A percentile compares a stretch with the other conserved stretches of the same genome.
Evolutionary conservation across 2,888 invertebrate genomes (phyloP).

Genomic region (Eristalis pertinax): DNA sequence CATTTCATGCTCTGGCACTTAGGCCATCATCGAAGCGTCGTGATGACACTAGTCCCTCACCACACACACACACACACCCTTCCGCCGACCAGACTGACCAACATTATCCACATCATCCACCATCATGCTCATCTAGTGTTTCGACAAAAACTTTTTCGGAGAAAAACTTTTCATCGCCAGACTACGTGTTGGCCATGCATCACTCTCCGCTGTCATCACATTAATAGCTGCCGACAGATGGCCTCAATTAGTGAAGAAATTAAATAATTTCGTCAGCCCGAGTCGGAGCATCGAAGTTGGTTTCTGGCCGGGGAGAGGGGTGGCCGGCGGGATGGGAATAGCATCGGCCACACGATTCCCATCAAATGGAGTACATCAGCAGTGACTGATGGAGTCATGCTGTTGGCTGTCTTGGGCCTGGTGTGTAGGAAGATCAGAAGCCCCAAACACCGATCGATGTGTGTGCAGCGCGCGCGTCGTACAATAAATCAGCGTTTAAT

Average conservation of each 20-base stretch:
- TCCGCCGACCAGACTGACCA: neutral
- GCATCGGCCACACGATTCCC: slow-evolving; percentile 28
- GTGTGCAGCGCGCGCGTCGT: slow-evolving; percentile 65
- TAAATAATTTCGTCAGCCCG: slow-evolving; percentile 53
- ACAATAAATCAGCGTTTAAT: slow-evolving; percentile 78
- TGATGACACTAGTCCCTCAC: neutral
- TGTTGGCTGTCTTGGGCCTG: neutral
- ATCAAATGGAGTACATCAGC: slow-evolving; percentile 46
- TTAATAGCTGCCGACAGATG: slow-evolving; percentile 69
- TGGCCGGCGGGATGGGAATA: neutral
- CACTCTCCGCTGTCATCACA: slow-evolving; percentile 60
- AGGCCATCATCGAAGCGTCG: neutral
- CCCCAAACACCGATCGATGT: slow-evolving; percentile 63
- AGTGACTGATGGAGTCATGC: slow-evolving; percentile 45
- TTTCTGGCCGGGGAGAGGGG: neutral
- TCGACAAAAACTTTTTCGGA: neutral
- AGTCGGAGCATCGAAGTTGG: neutral
- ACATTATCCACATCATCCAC: neutral
- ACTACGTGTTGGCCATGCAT: slow-evolving; percentile 51
- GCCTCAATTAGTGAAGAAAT: slow-evolving; percentile 66
- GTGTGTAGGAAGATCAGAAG: slow-evolving; percentile 24
- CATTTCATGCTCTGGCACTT: neutral
- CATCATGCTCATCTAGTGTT: slow-evolving; percentile 1
- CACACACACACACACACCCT: neutral
- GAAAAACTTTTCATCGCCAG: slow-evolving; percentile 28